These are phyloP conservation scores for Rhynchonycteris naso DNA, from an alignment of 2,797 vertebrate genomes.

Conservation along the genomic window DNA sequence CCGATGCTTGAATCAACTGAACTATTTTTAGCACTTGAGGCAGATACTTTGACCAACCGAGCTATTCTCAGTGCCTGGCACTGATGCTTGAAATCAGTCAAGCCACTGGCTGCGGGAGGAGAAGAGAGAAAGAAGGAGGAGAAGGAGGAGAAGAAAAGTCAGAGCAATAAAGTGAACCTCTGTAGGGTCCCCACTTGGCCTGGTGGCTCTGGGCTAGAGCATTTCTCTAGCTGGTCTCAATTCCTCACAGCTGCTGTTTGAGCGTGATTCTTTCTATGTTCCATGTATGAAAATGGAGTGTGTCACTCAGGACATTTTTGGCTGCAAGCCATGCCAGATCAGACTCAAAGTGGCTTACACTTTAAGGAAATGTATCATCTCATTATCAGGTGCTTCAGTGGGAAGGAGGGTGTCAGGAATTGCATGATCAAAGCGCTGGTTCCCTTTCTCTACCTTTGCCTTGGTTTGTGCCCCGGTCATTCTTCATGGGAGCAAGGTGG, in stretches of 20 bases:
- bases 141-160: background rate
- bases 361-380: background rate
- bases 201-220: background rate
- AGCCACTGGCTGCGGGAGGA: too few relatives aligned
- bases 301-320: background rate
- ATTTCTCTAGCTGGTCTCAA: background rate
- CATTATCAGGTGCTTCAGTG: too few relatives aligned
- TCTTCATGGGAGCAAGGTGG: background rate
- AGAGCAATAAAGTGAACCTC: background rate
- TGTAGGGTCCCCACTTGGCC: fast-evolving
- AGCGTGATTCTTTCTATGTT: background rate
- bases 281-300: background rate
- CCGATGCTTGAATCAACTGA: too few relatives aligned
- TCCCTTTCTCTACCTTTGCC: background rate
- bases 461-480: background rate
- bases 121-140: too few relatives aligned
- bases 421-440: background rate
- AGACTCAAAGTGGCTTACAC: background rate
- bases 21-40: too few relatives aligned
- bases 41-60: too few relatives aligned
- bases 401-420: background rate
- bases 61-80: too few relatives aligned
- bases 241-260: background rate
- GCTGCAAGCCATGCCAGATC: background rate
- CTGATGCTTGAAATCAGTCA: too few relatives aligned